Base-by-base conservation (phyloP, 2,888 invertebrate genomes). In the Chymomyza caudatula region DNA sequence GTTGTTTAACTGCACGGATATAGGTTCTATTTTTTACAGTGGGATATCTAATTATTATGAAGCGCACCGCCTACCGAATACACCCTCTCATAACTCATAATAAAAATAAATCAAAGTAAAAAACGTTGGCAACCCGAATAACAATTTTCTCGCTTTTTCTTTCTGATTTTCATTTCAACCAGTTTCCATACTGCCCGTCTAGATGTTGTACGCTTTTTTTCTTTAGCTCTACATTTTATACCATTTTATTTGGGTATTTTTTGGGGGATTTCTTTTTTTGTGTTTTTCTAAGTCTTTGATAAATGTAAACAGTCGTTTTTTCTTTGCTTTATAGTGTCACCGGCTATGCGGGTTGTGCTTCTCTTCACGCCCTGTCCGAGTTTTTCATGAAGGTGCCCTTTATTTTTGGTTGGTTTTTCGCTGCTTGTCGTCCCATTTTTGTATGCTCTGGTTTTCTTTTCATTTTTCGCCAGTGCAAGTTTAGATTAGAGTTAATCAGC, bases 401-500 rank as follows among this genome's bases (percentile, higher is more conserved):
- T n/a, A 53, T 13, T 47, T 53, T 23, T 20, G 23, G 19, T 22
- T 23, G 25, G 51, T 51, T 47, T 47, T 47, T 15, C 47, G 15
- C 47, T 19, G 44, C 17, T 43, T 44, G 62, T 43, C 51, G 43
- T 44, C 53, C 53, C 1, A 15, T 44, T 56, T 49, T 63, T 58
- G 15, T 57, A 44, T 2, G 11, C 29, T 11, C 29, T 37, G 29
- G 11, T 17, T 47, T 52, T 49, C 51, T 20, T 51, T 47, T 17
- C 47, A 17, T 47, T 17, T 47, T 47, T 47, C 43, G 43, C 47
- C 53, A 23, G 61, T 63, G 67, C 70, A 68, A 71, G 79, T 79
- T 80, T 78, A 78, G 78, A 81, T 80, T 80, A 78, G 73, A 85
- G 85, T 79, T 82, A 82, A 82, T 85, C 81, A 85, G 85, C 81